These are phyloP conservation scores for Achroia grisella DNA, from an alignment of 1,140 invertebrate genomes.

Conservation along the genomic window DNA sequence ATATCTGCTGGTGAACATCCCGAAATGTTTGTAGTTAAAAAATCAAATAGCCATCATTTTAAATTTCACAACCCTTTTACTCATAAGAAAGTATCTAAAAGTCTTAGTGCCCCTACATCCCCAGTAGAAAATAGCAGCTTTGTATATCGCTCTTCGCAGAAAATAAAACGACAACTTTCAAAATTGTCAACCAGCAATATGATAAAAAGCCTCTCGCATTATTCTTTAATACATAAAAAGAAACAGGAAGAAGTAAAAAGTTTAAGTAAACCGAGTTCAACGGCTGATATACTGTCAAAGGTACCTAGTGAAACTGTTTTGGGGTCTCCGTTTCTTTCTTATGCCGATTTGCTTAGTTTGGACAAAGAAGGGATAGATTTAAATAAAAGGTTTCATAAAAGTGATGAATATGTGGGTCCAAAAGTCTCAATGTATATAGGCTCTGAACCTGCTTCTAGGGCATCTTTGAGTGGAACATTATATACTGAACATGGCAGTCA, in stretches of 20 bases:
- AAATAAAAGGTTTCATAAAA: slow-evolving; percentile 42
- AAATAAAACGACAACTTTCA: slow-evolving; percentile 51
- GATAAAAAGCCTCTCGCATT: slow-evolving; percentile 66
- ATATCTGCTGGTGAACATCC: background rate
- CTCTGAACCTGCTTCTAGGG: slow-evolving; percentile 56
- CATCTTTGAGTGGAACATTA: slow-evolving; percentile 51
- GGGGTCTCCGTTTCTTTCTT: slow-evolving; percentile 61
- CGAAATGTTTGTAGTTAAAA: slow-evolving; percentile 41
- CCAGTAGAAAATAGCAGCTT: slow-evolving; percentile 56
- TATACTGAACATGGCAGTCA: slow-evolving; percentile 26
- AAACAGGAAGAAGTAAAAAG: slow-evolving; percentile 37
- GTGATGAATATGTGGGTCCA: slow-evolving; percentile 41
- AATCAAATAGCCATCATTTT: slow-evolving; percentile 37
- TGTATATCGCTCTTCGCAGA: slow-evolving; percentile 59
- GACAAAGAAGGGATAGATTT: slow-evolving; percentile 39
- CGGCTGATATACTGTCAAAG: slow-evolving; percentile 48
- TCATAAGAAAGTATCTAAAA: slow-evolving; percentile 48
- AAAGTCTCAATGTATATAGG: slow-evolving; percentile 65
- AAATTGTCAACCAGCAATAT: slow-evolving; percentile 61
- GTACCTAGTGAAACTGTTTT: slow-evolving; percentile 57
- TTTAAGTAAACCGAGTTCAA: slow-evolving; percentile 49
- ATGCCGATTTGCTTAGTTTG: slow-evolving; percentile 51
- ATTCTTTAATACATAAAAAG: slow-evolving; percentile 56
- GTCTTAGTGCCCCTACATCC: slow-evolving; percentile 57
- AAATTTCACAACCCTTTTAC: slow-evolving; percentile 60